Evolutionary conservation across 2,888 invertebrate genomes (phyloP).

Genomic region (Amiota communis): DNA sequence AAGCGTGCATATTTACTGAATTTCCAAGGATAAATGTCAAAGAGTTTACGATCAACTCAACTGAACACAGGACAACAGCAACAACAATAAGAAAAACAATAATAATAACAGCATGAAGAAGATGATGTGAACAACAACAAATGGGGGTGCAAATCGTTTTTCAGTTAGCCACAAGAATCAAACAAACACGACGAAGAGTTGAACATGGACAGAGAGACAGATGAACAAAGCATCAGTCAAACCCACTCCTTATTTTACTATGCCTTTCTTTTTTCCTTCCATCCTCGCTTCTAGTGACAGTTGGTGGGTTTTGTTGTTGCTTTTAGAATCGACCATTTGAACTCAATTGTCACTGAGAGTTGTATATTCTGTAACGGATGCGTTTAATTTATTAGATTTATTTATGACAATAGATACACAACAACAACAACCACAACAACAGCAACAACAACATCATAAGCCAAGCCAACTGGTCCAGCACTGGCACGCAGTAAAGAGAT

Average conservation of each 20-base stretch:
- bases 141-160: constrained; percentile 66
- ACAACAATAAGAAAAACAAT: not conserved
- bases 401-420: constrained; percentile 64
- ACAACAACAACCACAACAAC: constrained; percentile 25
- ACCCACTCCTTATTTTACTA: constrained; percentile 8
- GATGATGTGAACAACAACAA: constrained; percentile 38
- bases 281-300: not conserved
- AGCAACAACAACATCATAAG: constrained; percentile 6
- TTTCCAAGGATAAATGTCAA: constrained; percentile 66
- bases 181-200: constrained; percentile 10
- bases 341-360: constrained; percentile 47
- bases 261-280: not conserved
- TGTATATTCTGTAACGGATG: constrained; percentile 67
- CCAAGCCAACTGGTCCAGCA: not conserved
- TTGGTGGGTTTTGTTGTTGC: not conserved
- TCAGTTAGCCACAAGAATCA: constrained; percentile 34
- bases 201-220: not conserved
- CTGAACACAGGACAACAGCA: not conserved
- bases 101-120: not conserved
- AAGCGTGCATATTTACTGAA: constrained; percentile 42
- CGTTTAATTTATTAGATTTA: constrained; percentile 73
- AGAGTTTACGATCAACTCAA: constrained; percentile 33
- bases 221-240: constrained; percentile 29
- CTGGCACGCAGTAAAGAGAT: not conserved
- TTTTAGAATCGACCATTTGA: constrained; percentile 17